Evolutionary conservation across 2,797 vertebrate genomes (phyloP).

Genomic region (Todus mexicanus): DNA sequence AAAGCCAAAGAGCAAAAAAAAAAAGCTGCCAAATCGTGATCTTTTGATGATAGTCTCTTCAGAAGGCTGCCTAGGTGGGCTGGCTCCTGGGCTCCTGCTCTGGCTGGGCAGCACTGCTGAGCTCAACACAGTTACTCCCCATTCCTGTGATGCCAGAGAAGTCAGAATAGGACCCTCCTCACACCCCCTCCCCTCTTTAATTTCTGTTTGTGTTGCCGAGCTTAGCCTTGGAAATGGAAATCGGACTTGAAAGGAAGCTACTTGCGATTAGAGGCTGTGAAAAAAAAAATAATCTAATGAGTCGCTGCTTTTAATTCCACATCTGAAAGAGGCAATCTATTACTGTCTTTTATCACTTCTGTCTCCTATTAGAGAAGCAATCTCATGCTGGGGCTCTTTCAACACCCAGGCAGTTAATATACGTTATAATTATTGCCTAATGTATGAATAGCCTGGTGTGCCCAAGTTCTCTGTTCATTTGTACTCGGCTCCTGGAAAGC

Average conservation of each 20-base stretch:
- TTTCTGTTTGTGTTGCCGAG: constrained; percentile 58
- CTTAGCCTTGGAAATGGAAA: constrained; percentile 63
- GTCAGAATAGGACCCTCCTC: not conserved
- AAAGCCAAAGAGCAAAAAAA: not conserved
- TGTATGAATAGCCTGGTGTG: constrained; percentile 34
- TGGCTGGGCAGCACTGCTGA: not conserved
- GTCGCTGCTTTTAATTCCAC: constrained; percentile 61
- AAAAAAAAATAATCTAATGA: constrained; percentile 52
- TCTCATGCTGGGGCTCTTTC: constrained; percentile 47
- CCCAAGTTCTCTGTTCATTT: constrained; percentile 11
- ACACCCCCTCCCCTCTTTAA: not conserved
- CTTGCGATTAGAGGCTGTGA: constrained; percentile 32
- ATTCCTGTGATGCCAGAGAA: not conserved
- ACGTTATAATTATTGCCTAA: constrained; percentile 63
- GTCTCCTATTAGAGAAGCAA: constrained; percentile 42
- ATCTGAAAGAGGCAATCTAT: constrained; percentile 56
- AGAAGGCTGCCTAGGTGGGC: constrained; percentile 47
- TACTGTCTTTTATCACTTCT: constrained; percentile 61
- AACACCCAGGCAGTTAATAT: constrained; percentile 38
- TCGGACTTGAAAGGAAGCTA: constrained; percentile 56
- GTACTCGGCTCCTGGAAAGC: not conserved
- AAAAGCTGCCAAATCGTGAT: constrained; percentile 3
- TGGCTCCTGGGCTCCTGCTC: not conserved
- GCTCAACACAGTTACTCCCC: not conserved
- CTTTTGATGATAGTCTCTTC: constrained; percentile 38